Evolutionary conservation across 2,797 vertebrate species (phyloP), one percentile per base, ranked within the genome.

Genomic region (Eidolon dupreanum): DNA sequence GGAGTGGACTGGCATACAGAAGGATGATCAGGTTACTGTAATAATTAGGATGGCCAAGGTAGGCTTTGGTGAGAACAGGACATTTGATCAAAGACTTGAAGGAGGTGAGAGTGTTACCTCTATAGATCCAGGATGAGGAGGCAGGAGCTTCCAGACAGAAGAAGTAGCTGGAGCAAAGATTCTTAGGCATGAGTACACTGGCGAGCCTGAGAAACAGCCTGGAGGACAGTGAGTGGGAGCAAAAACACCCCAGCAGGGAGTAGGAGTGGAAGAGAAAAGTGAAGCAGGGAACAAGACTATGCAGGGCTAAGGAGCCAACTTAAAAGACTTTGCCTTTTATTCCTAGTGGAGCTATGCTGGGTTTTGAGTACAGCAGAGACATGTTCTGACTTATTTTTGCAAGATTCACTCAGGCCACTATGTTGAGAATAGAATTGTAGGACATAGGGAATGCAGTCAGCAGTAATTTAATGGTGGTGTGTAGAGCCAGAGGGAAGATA

Each of bases 401-500:
- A 95, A 90, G 77, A 81, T 78, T 79, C 81, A n/a, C 59, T 82
- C 84, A 51, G 61, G 84, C 61, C 92, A 93, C 77, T 46, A 5
- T 15, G 63, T 82, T 43, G 68, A 92, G 63, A 71, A 96, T 24
- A 90, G 73, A 90, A 66, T 17, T 93, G 77, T 28, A 85, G 11
- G 26, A 6, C 49, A 49, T 5, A 49, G 49, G 49, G 49, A 16
- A 49, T 49, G 49, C 49, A 49, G 49, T 49, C 49, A 49, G 49
- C 49, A 49, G 15, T 49, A 49, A 49, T 49, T 15, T 49, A 49
- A 49, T 49, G 15, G 49, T 15, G 16, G 15, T 49, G 15, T 49
- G 15, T 49, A 49, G 49, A 49, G 49, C 49, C 49, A 49, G 49
- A 49, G 49, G 46, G 49, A 49, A 49, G 49, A 49, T 49, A 16